These are phyloP conservation scores for Margarornis squamiger DNA, from an alignment of 2,797 vertebrate genomes.

Conservation along the genomic window DNA sequence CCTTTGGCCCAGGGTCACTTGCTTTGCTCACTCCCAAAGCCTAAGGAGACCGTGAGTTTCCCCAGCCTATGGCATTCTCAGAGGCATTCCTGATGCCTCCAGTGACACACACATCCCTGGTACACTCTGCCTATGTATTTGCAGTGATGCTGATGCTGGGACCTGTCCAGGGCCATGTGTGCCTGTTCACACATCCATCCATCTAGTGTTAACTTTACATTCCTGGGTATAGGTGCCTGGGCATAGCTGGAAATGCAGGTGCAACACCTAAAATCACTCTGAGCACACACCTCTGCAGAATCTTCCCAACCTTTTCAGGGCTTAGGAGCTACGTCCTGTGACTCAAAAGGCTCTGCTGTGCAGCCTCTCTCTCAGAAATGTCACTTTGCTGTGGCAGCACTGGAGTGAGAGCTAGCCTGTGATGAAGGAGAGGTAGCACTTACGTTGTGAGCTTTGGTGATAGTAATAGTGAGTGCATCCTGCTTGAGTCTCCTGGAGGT, in stretches of 20 bases:
- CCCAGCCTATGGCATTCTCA: background rate
- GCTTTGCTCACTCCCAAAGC: background rate
- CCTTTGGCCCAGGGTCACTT: background rate
- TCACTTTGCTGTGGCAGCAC: background rate
- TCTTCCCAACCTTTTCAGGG: background rate
- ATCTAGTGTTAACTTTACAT: background rate
- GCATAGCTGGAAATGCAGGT: background rate
- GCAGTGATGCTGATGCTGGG: background rate
- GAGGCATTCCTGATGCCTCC: background rate
- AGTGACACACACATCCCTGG: background rate
- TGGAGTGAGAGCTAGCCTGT: background rate
- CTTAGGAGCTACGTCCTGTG: background rate
- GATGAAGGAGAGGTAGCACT: constrained; percentile 56
- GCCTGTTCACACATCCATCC: background rate
- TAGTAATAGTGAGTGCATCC: constrained; percentile 92
- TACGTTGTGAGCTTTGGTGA: constrained; percentile 89
- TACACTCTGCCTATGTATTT: background rate
- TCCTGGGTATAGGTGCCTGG: background rate
- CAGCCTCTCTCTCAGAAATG: background rate
- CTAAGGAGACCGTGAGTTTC: background rate
- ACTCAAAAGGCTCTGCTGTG: background rate
- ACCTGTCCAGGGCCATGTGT: background rate
- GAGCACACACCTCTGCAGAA: background rate
- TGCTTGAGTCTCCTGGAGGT: constrained; percentile 82
- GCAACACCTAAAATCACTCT: background rate